Evolutionary conservation across 2,888 invertebrate genomes (phyloP), one percentile per base, ranked within the genome.

Genomic region (Atherix ibis): DNA sequence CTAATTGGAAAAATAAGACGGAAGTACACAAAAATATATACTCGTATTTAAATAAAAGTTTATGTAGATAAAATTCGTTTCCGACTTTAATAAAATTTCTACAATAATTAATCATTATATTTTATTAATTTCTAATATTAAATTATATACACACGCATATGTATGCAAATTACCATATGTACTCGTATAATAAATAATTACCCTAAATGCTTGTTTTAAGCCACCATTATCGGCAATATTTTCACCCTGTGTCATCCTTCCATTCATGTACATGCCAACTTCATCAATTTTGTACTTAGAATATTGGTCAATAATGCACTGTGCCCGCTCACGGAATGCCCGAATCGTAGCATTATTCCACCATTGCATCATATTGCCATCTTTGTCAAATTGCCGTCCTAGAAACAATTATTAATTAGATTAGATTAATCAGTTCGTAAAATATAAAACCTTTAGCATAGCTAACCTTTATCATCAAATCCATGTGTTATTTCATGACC

Each of bases 211-310:
- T 56, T 88, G 85, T 53, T 89, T 91, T 26, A 91, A 65, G 12
- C 89, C 91, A 9, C 89, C 89, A 54, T 91, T 91, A 54, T 91
- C 91, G 1, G 89, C 89, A 43, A 91, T 91, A 57, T 91, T 89
- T 62, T 89, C 89, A 28, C 87, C 85, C 68, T 74, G 84, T 43
- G 71, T 87, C 72, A 80, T 76, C 39, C 72, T 65, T 1, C 79
- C 79, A 44, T 79, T 73, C 43, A 80, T 71, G 44, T 67, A 70
- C 46, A 74, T 61, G 42, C 75, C 73, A 33, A 83, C 76, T 53
- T 83, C 83, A 47, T 78, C 73, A 41, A 88, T 71, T 51, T 76
- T 76, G 58, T 87, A 92, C 45, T 72, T 70, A 14, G 78, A 77
- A 56, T 85, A 87, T 57, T 87, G 88, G 52, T 89, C 80, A 45